phyloP scores from a whole-genome alignment of 1,140 invertebrate species.

The Drosophila insularis region DNA sequence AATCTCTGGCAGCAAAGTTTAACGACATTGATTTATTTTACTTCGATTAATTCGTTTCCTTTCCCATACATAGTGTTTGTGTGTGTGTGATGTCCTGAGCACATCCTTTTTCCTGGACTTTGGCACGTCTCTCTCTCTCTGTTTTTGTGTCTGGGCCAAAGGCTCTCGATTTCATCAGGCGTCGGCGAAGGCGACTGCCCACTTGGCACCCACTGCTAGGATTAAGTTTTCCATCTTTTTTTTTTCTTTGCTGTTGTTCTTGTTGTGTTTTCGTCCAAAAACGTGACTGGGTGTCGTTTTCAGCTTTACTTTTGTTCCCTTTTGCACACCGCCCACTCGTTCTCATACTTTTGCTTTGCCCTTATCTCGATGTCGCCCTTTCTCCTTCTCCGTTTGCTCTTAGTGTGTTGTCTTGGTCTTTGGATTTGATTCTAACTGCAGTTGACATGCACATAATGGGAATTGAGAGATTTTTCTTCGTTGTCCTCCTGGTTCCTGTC shows the following conservation, averaged over 20 bases:
- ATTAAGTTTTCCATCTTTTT: constrained; percentile 66
- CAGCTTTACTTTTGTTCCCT: constrained; percentile 65
- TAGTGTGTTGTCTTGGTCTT: constrained; percentile 46
- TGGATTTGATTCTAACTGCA: constrained; percentile 77
- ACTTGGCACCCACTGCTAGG: constrained; percentile 37
- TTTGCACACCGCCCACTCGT: background rate
- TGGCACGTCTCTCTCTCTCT: constrained; percentile 55
- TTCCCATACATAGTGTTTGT: background rate
- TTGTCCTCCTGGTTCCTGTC: constrained; percentile 37
- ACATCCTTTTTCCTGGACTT: constrained; percentile 56
- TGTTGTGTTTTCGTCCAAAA: constrained; percentile 56
- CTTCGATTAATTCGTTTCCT: constrained; percentile 81
- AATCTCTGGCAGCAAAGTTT: constrained; percentile 70
- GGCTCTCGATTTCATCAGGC: constrained; percentile 69
- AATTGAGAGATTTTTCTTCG: constrained; percentile 75
- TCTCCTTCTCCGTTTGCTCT: background rate
- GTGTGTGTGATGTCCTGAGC: constrained; percentile 15
- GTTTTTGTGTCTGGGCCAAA: constrained; percentile 45
- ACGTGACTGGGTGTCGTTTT: constrained; percentile 78
- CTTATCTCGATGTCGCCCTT: background rate
- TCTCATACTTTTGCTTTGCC: background rate
- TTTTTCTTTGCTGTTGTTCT: background rate
- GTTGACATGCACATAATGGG: constrained; percentile 80
- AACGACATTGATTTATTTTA: constrained; percentile 82
- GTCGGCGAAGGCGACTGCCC: constrained; percentile 8